Evolutionary conservation across 2,797 vertebrate genomes (phyloP).

Genomic region (Hyperoplus lanceolatus): DNA sequence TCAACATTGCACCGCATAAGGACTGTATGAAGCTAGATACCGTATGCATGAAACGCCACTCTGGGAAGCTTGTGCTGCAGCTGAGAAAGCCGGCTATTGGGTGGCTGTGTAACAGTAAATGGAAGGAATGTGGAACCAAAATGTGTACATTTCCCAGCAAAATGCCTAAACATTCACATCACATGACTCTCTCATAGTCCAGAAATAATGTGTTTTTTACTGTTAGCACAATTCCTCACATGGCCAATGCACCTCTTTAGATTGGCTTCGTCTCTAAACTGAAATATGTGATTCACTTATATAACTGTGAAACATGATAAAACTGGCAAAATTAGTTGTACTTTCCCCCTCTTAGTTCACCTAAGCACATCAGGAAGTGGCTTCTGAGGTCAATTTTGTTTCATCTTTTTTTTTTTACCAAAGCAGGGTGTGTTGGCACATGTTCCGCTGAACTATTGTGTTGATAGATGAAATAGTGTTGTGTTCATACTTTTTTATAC

Average conservation of each 20-base stretch:
- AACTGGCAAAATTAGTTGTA: not conserved
- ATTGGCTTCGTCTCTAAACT: not conserved
- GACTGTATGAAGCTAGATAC: not conserved
- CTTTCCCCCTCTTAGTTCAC: conserved; percentile 3
- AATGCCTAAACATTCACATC: conserved; percentile 5
- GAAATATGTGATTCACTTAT: not conserved
- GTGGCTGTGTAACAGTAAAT: conserved; percentile 19
- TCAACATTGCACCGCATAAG: not conserved
- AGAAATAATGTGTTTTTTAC: conserved; percentile 11
- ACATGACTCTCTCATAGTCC: not conserved
- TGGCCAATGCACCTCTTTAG: conserved; percentile 18
- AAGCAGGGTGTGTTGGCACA: not conserved
- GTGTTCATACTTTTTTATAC: not conserved
- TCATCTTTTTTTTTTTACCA: not conserved
- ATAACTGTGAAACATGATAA: conserved; percentile 4
- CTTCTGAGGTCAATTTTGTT: not conserved
- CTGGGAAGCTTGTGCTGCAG: not conserved
- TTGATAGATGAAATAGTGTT: not conserved
- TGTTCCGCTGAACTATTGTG: not conserved
- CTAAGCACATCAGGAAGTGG: conserved; percentile 2
- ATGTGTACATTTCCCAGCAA: conserved; percentile 26
- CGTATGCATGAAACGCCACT: conserved; percentile 2
- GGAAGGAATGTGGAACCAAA: conserved; percentile 40
- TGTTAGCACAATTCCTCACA: conserved; percentile 5
- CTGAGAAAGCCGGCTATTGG: conserved; percentile 5